Evolutionary conservation across 2,888 invertebrate genomes (phyloP), one percentile per base, ranked within the genome.

Genomic region (Apodemia duryi): DNA sequence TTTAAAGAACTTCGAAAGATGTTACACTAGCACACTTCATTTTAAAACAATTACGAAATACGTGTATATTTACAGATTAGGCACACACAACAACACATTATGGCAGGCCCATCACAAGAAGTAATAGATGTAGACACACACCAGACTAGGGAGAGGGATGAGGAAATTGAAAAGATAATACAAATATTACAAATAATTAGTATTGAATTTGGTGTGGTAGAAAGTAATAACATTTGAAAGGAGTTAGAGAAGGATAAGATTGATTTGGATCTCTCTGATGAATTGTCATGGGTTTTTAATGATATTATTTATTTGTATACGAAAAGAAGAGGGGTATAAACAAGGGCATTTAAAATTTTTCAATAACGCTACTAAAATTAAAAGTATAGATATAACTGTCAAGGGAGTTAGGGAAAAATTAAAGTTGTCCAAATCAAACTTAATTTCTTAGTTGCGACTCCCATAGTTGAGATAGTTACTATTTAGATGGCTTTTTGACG

Each of bases 401-500:
- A 57, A 67, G n/a, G 9, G 63, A 13, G 28, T 69, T 13, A 67
- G 65, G 6, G 65, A 67, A 52, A 69, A 9, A 61, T 64, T 5
- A 69, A 67, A 54, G 49, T 10, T 6, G 1, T 10, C 1, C 41
- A 66, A n/a, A 67, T 67, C 7, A n/a, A 63, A 61, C 38, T 64
- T 35, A 70, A 67, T 70, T 51, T 35, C 65, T 10, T 65, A 63
- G 63, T 43, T 71, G 72, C 41, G 9, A 63, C 66, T n/a, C 66
- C 66, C 0, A 66, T 66, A 7, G 63, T 66, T 1, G 66, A 66
- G n/a, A n/a, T 66, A 3, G 49, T 67, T 11, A 67, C 67, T 67
- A n/a, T 67, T 67, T 43, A 67, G 43, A 21, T 57, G 69, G 0
- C 70, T 68, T 7, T 74, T 61, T 52, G 72, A 73, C 29, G 72